These are phyloP conservation scores for Coturnix japonica DNA, from an alignment of 2,113 vertebrate genomes.

Conservation along the genomic window DNA sequence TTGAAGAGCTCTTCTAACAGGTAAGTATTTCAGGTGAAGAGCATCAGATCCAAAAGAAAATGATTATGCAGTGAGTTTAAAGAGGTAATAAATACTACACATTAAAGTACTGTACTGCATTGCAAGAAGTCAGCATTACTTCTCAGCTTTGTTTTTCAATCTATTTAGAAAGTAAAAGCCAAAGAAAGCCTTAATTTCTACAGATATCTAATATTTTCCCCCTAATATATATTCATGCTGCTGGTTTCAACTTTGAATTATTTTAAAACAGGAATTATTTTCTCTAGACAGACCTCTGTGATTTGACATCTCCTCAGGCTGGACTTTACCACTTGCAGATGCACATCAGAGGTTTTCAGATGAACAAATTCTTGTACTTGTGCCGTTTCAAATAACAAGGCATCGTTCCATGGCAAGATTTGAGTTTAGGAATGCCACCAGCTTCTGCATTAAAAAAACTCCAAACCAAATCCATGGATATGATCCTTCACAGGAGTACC, in stretches of 20 bases:
- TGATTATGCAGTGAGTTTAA: neutral
- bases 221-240: neutral
- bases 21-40: neutral
- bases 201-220: neutral
- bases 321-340: slow-evolving; percentile 35
- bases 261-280: neutral
- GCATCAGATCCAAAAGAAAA: neutral
- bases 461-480: neutral
- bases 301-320: slow-evolving; percentile 36
- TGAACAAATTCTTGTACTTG: neutral
- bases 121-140: neutral
- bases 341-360: slow-evolving; percentile 17
- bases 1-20: neutral
- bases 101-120: neutral
- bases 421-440: slow-evolving; percentile 7
- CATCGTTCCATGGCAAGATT: neutral
- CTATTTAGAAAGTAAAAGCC: neutral
- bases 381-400: neutral
- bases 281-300: neutral
- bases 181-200: neutral
- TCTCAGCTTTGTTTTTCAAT: neutral
- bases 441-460: neutral
- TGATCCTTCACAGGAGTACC: neutral
- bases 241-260: slow-evolving; percentile 27
- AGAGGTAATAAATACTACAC: neutral